These are phyloP conservation scores for Mesochorus sp. DNA, from an alignment of 2,888 invertebrate genomes.

Conservation along the genomic window DNA sequence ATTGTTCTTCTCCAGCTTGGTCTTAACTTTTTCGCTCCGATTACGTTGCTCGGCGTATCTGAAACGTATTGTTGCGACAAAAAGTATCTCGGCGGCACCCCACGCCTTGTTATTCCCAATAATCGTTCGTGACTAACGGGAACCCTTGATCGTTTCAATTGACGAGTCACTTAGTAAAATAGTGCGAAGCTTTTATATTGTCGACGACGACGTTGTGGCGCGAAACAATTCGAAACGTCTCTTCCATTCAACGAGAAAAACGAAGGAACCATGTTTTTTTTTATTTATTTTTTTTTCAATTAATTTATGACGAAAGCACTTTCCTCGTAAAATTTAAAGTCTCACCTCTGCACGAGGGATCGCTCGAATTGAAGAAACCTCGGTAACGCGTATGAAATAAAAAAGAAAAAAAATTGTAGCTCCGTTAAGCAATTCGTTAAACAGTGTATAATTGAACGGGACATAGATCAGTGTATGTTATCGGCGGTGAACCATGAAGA, in stretches of 20 bases:
- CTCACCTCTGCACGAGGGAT: no score
- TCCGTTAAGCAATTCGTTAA: slow-evolving; percentile 41
- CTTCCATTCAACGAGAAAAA: not conserved
- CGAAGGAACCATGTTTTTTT: not conserved
- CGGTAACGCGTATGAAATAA: not conserved
- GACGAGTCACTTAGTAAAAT: slow-evolving; percentile 45
- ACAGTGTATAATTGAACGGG: slow-evolving; percentile 42
- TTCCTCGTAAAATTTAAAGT: not conserved
- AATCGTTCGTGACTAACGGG: slow-evolving; percentile 4
- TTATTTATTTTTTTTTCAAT: not conserved
- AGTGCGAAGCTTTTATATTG: not conserved
- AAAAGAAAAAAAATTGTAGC: slow-evolving; percentile 7
- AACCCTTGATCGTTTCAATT: slow-evolving; percentile 48
- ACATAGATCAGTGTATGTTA: not conserved
- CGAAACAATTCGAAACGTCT: slow-evolving; percentile 6
- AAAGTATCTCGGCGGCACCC: not conserved
- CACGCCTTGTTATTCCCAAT: slow-evolving; percentile 18
- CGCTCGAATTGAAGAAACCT: not conserved
- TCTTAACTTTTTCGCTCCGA: not conserved
- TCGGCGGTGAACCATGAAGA: slow-evolving; percentile 40
- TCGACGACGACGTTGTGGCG: not conserved
- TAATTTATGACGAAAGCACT: not conserved
- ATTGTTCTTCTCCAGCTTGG: not conserved
- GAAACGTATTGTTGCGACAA: not conserved
- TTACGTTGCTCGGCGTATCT: not conserved